Evolutionary conservation across 2,113 vertebrate species (phyloP).

Genomic region (Sakesphorus luctuosus): DNA sequence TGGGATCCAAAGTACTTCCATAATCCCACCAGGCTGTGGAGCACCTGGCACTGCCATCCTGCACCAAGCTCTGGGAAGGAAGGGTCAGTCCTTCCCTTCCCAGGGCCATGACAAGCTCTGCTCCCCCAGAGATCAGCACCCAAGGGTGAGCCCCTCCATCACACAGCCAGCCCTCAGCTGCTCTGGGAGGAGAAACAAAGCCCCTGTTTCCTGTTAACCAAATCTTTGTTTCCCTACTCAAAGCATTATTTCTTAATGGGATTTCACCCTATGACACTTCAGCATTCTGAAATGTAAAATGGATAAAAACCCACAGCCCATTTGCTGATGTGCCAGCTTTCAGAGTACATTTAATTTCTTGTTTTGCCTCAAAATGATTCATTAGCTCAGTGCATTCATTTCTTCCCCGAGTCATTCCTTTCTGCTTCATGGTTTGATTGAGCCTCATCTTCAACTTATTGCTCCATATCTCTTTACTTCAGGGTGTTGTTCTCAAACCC

Average conservation of each 20-base stretch:
- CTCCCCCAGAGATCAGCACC: fast-evolving
- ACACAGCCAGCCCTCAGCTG: neutral
- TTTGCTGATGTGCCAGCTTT: neutral
- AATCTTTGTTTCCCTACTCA: neutral
- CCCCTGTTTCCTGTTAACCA: neutral
- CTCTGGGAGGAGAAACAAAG: neutral
- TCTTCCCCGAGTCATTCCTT: neutral
- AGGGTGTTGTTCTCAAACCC: neutral
- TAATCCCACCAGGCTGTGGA: fast-evolving
- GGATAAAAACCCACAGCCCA: constrained; percentile 27
- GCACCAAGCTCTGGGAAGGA: neutral
- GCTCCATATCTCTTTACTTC: neutral
- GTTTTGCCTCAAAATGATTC: constrained; percentile 31
- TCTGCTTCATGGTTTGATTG: neutral
- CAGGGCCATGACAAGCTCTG: neutral
- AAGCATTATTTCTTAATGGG: neutral
- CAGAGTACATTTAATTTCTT: constrained; percentile 33
- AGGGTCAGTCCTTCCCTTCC: neutral
- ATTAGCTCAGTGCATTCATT: constrained; percentile 9
- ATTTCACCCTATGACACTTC: neutral
- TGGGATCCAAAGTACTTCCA: neutral
- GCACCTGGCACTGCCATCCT: fast-evolving
- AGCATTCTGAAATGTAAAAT: neutral
- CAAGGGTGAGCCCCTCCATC: fast-evolving
- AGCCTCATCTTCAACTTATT: neutral